Evolutionary conservation across 2,113 vertebrate species (phyloP).

Genomic region (Nothoprocta pentlandii): DNA sequence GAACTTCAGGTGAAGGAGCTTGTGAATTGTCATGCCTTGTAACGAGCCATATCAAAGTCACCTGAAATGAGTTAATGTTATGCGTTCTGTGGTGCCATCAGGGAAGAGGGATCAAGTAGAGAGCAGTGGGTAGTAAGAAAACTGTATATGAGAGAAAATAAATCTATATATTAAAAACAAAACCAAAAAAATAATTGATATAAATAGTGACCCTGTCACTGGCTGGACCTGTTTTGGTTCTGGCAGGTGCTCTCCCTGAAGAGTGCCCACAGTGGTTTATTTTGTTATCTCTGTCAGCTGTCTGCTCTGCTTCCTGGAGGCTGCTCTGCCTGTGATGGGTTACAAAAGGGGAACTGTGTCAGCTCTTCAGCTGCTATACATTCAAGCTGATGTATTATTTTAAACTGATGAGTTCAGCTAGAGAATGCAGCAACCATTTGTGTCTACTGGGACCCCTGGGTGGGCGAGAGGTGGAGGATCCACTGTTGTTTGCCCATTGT

Average conservation of each 20-base stretch:
- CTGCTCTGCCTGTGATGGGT: fast-evolving
- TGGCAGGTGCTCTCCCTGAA: neutral
- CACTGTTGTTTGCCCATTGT: neutral
- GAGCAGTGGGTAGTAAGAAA: neutral
- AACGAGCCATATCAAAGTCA: neutral
- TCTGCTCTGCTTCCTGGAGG: neutral
- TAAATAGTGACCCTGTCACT: neutral
- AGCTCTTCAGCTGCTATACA: neutral
- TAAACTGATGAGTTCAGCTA: constrained; percentile 1
- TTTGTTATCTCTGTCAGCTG: neutral
- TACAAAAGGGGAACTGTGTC: neutral
- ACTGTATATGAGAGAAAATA: neutral
- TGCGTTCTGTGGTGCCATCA: neutral
- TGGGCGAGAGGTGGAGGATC: neutral
- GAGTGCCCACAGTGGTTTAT: neutral
- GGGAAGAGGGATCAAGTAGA: neutral
- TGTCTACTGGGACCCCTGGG: neutral
- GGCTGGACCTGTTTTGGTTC: neutral
- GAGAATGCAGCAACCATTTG: neutral
- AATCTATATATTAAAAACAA: fast-evolving
- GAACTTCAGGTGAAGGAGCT: neutral
- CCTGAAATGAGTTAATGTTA: neutral
- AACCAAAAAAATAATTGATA: neutral
- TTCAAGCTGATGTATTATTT: neutral
- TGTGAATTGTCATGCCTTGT: neutral